Evolutionary conservation across 2,888 invertebrate species (phyloP).

Genomic region (Miltochrista miniata): DNA sequence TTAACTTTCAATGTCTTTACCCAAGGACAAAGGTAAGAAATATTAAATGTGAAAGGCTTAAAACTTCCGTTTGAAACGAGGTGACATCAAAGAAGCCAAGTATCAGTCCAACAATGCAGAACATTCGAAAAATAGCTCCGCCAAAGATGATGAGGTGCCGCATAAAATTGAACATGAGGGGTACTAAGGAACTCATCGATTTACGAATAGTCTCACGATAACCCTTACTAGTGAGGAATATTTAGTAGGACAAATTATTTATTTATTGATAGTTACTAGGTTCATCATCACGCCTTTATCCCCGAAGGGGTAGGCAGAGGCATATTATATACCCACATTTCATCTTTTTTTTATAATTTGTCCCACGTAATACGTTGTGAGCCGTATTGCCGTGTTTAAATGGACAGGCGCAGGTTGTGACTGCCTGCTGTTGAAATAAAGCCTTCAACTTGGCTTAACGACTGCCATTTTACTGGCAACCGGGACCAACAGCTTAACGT

Average conservation of each 20-base stretch:
- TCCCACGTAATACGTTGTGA: too few species aligned
- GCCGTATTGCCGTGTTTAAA: too few species aligned
- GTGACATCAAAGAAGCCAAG: conserved; percentile 58
- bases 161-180: conserved; percentile 45
- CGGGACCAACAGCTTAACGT: too few species aligned
- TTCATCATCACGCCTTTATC: too few species aligned
- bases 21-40: conserved; percentile 32
- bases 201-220: conserved; percentile 12
- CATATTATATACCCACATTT: too few species aligned
- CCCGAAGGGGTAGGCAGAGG: too few species aligned
- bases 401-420: too few species aligned
- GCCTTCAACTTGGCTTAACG: too few species aligned
- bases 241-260: not conserved
- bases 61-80: conserved; percentile 38
- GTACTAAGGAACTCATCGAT: conserved; percentile 21
- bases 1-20: conserved; percentile 20
- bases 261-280: too few species aligned
- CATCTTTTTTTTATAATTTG: too few species aligned
- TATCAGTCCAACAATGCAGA: conserved; percentile 65
- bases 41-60: conserved; percentile 35
- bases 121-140: conserved; percentile 61
- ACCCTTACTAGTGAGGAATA: conserved; percentile 1
- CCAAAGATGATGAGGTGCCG: conserved; percentile 62
- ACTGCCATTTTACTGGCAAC: too few species aligned
- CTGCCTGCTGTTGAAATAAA: too few species aligned